Base-by-base conservation (phyloP, 1,140 invertebrate genomes). In the Eulimnadia texana region DNA sequence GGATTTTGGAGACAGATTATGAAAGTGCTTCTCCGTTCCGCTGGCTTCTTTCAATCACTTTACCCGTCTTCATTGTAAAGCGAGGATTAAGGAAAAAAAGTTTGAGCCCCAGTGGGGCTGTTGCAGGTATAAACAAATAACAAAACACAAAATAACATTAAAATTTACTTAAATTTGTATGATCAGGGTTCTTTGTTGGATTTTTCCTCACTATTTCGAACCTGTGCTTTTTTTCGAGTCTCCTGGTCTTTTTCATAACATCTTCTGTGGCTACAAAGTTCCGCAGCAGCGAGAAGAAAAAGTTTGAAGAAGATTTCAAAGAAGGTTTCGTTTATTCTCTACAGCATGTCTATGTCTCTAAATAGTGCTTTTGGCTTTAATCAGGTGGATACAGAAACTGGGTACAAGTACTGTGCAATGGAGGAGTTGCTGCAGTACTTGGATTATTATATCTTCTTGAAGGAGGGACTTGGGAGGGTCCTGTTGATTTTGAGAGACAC, bases 351-450 rank as follows among this genome's bases (percentile, higher is more conserved):
- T 60, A n/a, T n/a, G n/a, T n/a, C n/a, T n/a, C n/a, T n/a, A n/a
- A n/a, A n/a, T n/a, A n/a, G n/a, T n/a, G n/a, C n/a, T n/a, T n/a
- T 60, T 66, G 16, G 19, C 62, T 65, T 64, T 65, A 72, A 73
- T 25, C 64, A 85, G 84, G 81, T 67, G 88, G 90, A 0, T 85
- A 91, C 70, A 79, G 91, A 65, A 90, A 89, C 72, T 93, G 90
- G 90, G 75, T 92, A 6, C 91, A 94, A 72, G 90, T 93, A 3
- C 68, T 93, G 0, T 92, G 90, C 70, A 95, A 93, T 78, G 85
- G 83, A 9, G 90, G 90, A 10, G 86, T 91, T 78, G 88, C 88
- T 16, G 78, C 83, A 3, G 80, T 87, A 66, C 72, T 93, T 47
- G 84, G 83, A 0, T 65, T 92, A 42, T 72, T 93, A 2, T 93